Percentiles rank a stretch among this genome's conserved stretches.
These are phyloP conservation scores for Sarcophilus harrisii DNA, from an alignment of 2,797 vertebrate genomes.

Conservation along the genomic window DNA sequence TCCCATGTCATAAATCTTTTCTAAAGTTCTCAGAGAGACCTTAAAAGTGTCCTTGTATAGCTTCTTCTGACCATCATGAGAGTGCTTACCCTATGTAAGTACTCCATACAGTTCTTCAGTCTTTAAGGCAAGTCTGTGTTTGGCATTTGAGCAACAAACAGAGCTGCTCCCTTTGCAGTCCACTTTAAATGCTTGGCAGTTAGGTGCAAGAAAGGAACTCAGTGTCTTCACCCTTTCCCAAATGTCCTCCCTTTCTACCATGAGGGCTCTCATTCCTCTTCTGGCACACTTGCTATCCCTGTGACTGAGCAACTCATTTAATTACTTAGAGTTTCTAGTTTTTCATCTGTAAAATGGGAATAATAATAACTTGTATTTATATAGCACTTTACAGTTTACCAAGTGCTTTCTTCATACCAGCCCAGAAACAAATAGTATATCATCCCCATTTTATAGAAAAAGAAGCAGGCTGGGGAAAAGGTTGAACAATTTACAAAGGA, in stretches of 20 bases:
- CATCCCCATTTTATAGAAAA: neutral
- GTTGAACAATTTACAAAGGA: neutral
- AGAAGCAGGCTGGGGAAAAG: neutral
- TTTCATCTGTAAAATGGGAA: neutral
- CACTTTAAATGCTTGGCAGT: too few species aligned
- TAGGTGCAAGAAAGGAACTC: too few species aligned
- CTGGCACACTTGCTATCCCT: neutral
- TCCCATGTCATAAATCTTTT: too few species aligned
- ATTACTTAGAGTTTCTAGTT: neutral
- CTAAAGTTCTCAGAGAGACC: too few species aligned
- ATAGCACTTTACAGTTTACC: neutral
- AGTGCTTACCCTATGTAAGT: too few species aligned
- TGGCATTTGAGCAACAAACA: too few species aligned
- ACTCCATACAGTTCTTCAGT: too few species aligned
- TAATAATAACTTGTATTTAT: rapidly evolving
- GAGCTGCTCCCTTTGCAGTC: too few species aligned
- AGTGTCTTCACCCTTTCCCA: too few species aligned
- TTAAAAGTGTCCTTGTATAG: too few species aligned
- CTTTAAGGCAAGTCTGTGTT: too few species aligned
- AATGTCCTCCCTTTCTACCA: neutral
- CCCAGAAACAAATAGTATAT: neutral
- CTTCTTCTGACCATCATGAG: too few species aligned
- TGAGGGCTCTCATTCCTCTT: neutral
- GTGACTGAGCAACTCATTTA: neutral
- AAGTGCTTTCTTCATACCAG: neutral